Evolutionary conservation across 2,888 invertebrate species (phyloP), one percentile per base, ranked within the genome.

Genomic region (Kuschelorhynchus macadamiae): DNA sequence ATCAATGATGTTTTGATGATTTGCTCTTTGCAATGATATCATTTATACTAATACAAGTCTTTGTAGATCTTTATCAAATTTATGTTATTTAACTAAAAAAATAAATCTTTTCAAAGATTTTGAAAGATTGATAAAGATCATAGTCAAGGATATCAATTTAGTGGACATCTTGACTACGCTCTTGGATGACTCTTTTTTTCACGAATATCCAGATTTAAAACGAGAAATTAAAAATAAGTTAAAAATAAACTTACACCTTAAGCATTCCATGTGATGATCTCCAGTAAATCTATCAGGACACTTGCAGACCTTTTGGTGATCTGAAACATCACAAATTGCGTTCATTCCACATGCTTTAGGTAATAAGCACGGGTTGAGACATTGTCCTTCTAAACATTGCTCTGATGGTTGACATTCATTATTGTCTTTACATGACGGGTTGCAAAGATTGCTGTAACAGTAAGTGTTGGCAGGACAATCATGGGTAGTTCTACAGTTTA

Each of bases 281-380:
- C 96, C 96, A 25, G 95, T 95, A 81, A 95, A 96, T 52, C 92
- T 93, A 25, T 88, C 86, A 1, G 95, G 94, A 79, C 96, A 96
- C 73, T 88, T 89, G 80, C 96, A 96, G 78, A 91, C 89, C 77
- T 92, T 91, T 11, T 89, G 85, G 79, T 95, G 94, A 77, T 89
- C 90, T 41, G 86, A 85, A 9, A 91, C 89, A 46, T 86, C 85
- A 76, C 96, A 96, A 66, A 91, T 83, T 12, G 94, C 93, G 81
- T 95, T 95, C 78, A 95, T 88, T 52, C 95, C 96, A 81, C 96
- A 96, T 0, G 93, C 87, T 76, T 89, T 89, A 76, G 90, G 88
- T 75, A 90, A 85, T 74, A 89, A 87, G 79, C 95, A 96, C 14
- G 94, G 92, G 83, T 94, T 89, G 41, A 90, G 83, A 80, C 95